These are phyloP conservation scores for Zosterops hypoxanthus DNA, from an alignment of 2,113 vertebrate species.

Conservation along the genomic window DNA sequence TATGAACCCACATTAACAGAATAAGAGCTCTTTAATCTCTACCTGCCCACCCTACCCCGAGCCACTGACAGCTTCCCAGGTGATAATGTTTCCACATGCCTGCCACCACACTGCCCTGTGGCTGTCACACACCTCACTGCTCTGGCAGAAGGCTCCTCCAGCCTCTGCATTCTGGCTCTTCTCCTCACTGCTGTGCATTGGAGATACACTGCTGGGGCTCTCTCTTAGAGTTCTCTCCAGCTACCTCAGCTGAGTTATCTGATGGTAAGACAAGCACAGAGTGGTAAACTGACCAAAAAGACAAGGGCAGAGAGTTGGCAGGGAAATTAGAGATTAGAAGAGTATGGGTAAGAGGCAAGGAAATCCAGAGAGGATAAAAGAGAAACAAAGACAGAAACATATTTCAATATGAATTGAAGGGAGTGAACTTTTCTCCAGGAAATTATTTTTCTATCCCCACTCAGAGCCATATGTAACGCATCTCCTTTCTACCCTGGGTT, in stretches of 20 bases:
- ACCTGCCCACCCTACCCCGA: not conserved
- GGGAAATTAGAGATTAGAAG: not conserved
- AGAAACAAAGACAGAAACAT: not conserved
- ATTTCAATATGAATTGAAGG: not conserved
- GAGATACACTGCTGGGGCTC: rapidly evolving
- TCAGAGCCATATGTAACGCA: not conserved
- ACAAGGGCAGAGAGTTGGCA: not conserved
- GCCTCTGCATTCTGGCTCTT: not conserved
- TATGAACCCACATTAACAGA: not conserved
- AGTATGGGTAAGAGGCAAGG: not conserved
- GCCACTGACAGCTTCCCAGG: rapidly evolving
- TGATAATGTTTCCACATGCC: not conserved
- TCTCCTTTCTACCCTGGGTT: not conserved
- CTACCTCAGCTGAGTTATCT: not conserved
- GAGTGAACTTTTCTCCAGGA: not conserved
- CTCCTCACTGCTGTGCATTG: not conserved
- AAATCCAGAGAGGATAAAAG: not conserved
- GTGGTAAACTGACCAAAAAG: not conserved
- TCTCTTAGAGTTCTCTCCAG: not conserved
- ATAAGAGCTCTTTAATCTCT: not conserved
- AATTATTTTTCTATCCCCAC: not conserved
- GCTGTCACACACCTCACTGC: not conserved
- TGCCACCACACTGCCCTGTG: not conserved
- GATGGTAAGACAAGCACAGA: not conserved
- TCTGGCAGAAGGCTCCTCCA: not conserved